Percentiles rank a stretch among this genome's conserved stretches.
These are phyloP conservation scores for Hermaeophaga mercurialis DNA, from an alignment of 2,888 invertebrate genomes.

Conservation along the genomic window DNA sequence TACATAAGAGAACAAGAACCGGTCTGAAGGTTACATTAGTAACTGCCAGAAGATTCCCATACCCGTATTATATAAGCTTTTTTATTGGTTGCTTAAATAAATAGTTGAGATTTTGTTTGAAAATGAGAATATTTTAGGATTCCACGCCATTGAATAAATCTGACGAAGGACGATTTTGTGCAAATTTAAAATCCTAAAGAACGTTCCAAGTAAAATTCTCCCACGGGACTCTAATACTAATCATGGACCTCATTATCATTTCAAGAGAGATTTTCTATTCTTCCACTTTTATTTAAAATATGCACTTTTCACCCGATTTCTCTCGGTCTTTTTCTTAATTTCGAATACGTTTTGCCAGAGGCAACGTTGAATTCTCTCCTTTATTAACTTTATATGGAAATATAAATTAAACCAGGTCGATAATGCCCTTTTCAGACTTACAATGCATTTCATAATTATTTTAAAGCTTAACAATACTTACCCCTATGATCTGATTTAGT, in stretches of 20 bases:
- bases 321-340: constrained; percentile 3
- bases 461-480: constrained; percentile 74
- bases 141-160: background rate
- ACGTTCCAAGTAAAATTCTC: constrained; percentile 41
- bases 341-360: constrained; percentile 8
- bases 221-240: constrained; percentile 42
- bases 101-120: too few species aligned
- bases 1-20: too few species aligned
- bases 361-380: background rate
- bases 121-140: too few species aligned
- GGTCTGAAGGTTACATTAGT: too few species aligned
- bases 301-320: constrained; percentile 23
- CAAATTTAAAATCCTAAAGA: constrained; percentile 47
- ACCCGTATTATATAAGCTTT: too few species aligned
- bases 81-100: too few species aligned
- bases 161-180: constrained; percentile 49
- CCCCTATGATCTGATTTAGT: constrained; percentile 95
- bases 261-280: constrained; percentile 35
- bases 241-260: constrained; percentile 44
- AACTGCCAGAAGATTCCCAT: too few species aligned
- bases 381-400: constrained; percentile 1
- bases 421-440: background rate
- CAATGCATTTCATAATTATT: background rate
- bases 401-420: too few species aligned
- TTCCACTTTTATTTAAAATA: constrained; percentile 34